A percentile compares a stretch with the other conserved stretches of the same genome.
These are phyloP conservation scores for Struthio camelus DNA, from an alignment of 2,113 vertebrate species.

Conservation along the genomic window DNA sequence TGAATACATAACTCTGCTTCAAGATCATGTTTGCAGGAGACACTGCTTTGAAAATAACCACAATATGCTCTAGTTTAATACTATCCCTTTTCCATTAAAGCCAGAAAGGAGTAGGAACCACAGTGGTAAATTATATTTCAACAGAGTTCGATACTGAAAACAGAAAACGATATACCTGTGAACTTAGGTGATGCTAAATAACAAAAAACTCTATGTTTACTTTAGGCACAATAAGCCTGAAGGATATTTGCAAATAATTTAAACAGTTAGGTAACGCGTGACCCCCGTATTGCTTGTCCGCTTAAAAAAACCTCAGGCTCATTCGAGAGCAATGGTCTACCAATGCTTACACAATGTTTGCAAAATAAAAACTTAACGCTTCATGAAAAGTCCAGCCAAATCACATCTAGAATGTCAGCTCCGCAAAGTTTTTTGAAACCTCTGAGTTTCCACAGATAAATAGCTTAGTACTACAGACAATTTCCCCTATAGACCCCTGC, in stretches of 20 bases:
- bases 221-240: neutral
- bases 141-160: neutral
- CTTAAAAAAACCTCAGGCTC: neutral
- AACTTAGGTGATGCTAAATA: neutral
- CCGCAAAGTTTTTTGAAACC: neutral
- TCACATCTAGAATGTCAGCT: neutral
- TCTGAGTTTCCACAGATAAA: neutral
- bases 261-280: neutral
- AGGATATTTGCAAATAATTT: neutral
- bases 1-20: neutral
- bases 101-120: neutral
- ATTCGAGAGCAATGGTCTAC: neutral
- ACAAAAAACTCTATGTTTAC: neutral
- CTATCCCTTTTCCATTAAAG: neutral
- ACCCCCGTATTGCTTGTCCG: neutral
- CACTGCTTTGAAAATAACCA: neutral
- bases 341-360: neutral
- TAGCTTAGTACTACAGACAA: neutral
- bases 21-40: neutral
- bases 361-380: neutral
- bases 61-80: neutral
- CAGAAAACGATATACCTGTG: neutral
- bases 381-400: neutral
- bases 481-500: neutral
- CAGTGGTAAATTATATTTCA: neutral